Conservation (phyloP, 1,140 invertebrate genomes). For the Drosophila trapezifrons region DNA sequence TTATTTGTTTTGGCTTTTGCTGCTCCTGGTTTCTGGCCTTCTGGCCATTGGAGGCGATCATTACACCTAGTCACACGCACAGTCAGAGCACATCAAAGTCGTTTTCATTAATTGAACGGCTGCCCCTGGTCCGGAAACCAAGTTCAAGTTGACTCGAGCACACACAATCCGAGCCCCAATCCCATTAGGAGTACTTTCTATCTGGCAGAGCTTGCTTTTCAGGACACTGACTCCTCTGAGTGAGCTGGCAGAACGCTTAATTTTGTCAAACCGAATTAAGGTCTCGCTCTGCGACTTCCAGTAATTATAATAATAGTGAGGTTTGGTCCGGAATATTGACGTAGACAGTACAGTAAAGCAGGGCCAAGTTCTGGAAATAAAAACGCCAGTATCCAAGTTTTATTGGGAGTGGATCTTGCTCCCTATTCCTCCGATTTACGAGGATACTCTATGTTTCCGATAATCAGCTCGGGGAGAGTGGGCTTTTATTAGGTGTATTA, state of each 20-base stretch:
- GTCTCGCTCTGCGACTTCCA: slow-evolving; percentile 3
- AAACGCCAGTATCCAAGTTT: too few relatives aligned
- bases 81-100: slow-evolving; percentile 53
- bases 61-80: slow-evolving; percentile 52
- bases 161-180: slow-evolving; percentile 47
- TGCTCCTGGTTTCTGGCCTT: slow-evolving; percentile 2
- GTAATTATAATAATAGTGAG: slow-evolving; percentile 43
- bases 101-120: slow-evolving; percentile 59
- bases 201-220: slow-evolving; percentile 44
- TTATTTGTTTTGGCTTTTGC: slow-evolving; percentile 7
- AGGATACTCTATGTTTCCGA: background rate
- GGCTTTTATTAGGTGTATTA: slow-evolving; percentile 33
- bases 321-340: slow-evolving; percentile 18
- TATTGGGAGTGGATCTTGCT: background rate
- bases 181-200: slow-evolving; percentile 58
- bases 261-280: slow-evolving; percentile 58
- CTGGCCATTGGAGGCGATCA: slow-evolving; percentile 43
- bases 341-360: background rate
- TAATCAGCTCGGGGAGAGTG: slow-evolving; percentile 18
- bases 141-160: slow-evolving; percentile 7
- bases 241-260: slow-evolving; percentile 39
- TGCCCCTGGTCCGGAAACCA: slow-evolving; percentile 1
- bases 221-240: slow-evolving; percentile 12
- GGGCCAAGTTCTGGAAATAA: too few relatives aligned
- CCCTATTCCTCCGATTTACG: slow-evolving; percentile 6